Evolutionary conservation across 1,140 invertebrate species (phyloP), one percentile per base, ranked within the genome.

Genomic region (Lycorma delicatula): DNA sequence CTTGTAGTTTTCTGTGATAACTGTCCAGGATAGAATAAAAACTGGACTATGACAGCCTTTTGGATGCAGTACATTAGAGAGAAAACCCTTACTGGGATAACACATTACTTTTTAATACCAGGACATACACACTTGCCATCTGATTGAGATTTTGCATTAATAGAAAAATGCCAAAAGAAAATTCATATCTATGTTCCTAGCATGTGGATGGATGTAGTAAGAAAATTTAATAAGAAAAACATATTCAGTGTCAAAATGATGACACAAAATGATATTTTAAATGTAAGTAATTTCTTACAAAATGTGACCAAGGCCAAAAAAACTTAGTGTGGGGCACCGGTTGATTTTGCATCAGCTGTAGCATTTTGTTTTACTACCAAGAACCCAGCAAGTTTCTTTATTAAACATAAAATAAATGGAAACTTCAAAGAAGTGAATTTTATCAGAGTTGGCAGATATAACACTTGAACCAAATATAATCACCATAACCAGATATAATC

Each of bases 151-250:
- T 54, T 54, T 41, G 34, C 34, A 54, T 25, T 22, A 13, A 54
- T 54, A 22, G 54, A 56, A 47, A 56, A 56, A n/a, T 56, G n/a
- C 28, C 38, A 56, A 56, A 56, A 56, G 47, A 47, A 28, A 9
- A 46, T 13, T 47, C 41, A 22, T 54, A 16, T 54, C 1, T 54
- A 54, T 22, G 13, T 34, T 4, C 54, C 38, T 18, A 41, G 47
- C 2, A 1, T 46, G 54, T 56, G 41, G 38, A 56, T 36, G 41
- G 28, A 27, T 13, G 11, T 56, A 20, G 23, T 56, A n/a, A 22
- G 18, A 26, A 47, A 54, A 16, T 54, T 28, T 27, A 34, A 34
- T 6, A 16, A 54, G 23, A 41, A 36, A 13, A 54, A 54, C 29
- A 54, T 36, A 13, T 54, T 54, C 16, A 27, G 34, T 36, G 53